Percentiles rank a stretch among this genome's conserved stretches.
These are phyloP conservation scores for Drosophila nannoptera DNA, from an alignment of 1,140 invertebrate genomes.

Conservation along the genomic window DNA sequence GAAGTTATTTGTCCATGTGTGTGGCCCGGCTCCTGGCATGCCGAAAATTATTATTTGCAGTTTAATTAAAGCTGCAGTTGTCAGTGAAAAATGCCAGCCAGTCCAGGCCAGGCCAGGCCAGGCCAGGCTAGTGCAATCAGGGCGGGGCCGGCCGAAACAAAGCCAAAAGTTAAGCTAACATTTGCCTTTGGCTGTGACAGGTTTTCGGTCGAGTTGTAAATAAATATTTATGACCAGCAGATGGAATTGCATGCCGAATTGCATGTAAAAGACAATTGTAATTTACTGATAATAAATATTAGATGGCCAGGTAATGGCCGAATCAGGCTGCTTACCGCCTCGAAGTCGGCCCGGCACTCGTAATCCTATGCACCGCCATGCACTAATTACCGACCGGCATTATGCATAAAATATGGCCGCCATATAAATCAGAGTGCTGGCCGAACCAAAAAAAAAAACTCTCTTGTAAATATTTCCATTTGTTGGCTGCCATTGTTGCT, in stretches of 20 bases:
- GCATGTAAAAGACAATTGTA: conserved; percentile 75
- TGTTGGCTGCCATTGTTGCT: conserved; percentile 11
- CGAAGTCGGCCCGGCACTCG: neutral
- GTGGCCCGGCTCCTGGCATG: conserved; percentile 7
- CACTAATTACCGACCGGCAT: conserved; percentile 68
- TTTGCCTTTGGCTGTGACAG: conserved; percentile 63
- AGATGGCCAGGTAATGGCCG: conserved; percentile 50
- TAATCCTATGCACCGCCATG: conserved; percentile 29
- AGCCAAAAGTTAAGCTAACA: conserved; percentile 47
- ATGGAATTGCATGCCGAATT: conserved; percentile 34
- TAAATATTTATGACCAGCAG: conserved; percentile 68
- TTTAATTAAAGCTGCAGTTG: conserved; percentile 76
- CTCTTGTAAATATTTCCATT: conserved; percentile 51
- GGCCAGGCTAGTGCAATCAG: too few species aligned
- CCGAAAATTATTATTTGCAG: conserved; percentile 54
- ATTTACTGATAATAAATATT: conserved; percentile 77
- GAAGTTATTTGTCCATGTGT: conserved; percentile 16
- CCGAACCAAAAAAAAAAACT: conserved; percentile 55
- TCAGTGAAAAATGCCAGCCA: conserved; percentile 65
- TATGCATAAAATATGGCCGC: conserved; percentile 69
- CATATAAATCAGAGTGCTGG: conserved; percentile 67
- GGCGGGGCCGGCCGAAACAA: conserved; percentile 45
- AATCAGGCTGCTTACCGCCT: conserved; percentile 27
- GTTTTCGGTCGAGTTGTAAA: conserved; percentile 65
- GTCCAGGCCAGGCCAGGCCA: too few species aligned